Base-by-base conservation (phyloP, 2,888 invertebrate genomes). In the Aphodius granarius region DNA sequence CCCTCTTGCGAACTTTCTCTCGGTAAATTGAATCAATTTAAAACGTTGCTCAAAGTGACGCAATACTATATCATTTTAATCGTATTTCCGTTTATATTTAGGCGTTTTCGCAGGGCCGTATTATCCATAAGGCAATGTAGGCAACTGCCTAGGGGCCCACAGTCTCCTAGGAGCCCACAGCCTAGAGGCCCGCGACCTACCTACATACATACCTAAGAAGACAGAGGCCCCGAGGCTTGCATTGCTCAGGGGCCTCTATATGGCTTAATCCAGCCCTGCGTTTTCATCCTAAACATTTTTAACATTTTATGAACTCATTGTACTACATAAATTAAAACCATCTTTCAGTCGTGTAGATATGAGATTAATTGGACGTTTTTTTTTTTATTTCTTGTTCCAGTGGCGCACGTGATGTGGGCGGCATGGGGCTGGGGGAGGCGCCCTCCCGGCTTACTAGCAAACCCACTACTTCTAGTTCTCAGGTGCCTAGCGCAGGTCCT, bases 381-480 rank as follows among this genome's bases (percentile, higher is more conserved):
- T 23, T 43, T 43, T 43, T 43, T 23, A 9, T 43, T 84, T 21
- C n/a, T 81, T 83, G 80, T 87, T 87, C 76, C 86, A 87, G 89
- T 91, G 88, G 89, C 89, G 86, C 85, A 87, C 87, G 86, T 87
- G 86, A 87, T 87, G 87, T 85, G 85, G 85, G 84, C 84, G 82
- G 83, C 84, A 83, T 84, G 85, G 86, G 84, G 86, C 81, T 82
- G 83, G 83, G 83, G 83, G 83, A 81, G 82, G 82, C 82, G 81
- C 78, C 83, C 83, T 82, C 82, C 84, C 81, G 82, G 83, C 81
- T 70, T 77, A 71, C 79, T 83, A 83, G 84, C 83, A 82, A 82
- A 83, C 84, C 85, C 84, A 80, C 83, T 83, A 82, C 83, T 86
- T 83, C 83, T 83, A 82, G 84, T 85, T 81, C 82, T 83, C 78